Conservation (phyloP, 2,888 invertebrate species). For the Cephonodes hylas region DNA sequence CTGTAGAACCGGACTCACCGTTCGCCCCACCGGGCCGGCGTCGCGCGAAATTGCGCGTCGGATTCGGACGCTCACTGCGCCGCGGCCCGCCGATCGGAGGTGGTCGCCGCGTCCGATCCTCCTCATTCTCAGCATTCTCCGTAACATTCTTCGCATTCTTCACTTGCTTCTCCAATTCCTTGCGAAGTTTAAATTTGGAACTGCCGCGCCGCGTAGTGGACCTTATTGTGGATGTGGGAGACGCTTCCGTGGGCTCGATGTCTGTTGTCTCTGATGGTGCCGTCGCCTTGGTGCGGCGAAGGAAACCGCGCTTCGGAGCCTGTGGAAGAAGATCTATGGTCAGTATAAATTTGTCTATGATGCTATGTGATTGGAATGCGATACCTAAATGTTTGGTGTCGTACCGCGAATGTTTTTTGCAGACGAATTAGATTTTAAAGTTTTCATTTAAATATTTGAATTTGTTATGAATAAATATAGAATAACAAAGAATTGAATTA, state of each 20-base stretch:
- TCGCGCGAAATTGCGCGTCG: constrained; percentile 62
- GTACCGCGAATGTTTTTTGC: not conserved
- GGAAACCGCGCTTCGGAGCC: constrained; percentile 61
- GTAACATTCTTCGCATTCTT: constrained; percentile 38
- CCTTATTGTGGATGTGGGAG: constrained; percentile 49
- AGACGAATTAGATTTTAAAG: not conserved
- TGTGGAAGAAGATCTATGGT: constrained; percentile 43
- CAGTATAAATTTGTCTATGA: constrained; percentile 24
- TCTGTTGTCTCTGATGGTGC: constrained; percentile 50
- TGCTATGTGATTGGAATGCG: not conserved
- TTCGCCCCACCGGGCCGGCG: constrained; percentile 63
- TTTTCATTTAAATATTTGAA: not conserved
- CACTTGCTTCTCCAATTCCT: constrained; percentile 42
- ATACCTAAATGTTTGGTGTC: not conserved
- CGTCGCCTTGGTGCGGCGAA: constrained; percentile 69
- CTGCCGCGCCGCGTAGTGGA: constrained; percentile 43
- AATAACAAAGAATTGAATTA: too few species aligned
- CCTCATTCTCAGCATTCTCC: constrained; percentile 39
- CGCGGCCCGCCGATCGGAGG: constrained; percentile 52
- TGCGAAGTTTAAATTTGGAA: constrained; percentile 44
- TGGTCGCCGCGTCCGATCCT: constrained; percentile 45
- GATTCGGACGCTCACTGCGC: constrained; percentile 58
- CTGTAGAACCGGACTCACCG: constrained; percentile 64
- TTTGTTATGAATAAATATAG: too few species aligned
- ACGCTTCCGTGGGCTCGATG: constrained; percentile 38